Evolutionary conservation across 2,113 vertebrate species (phyloP).

Genomic region (Propithecus coquereli): DNA sequence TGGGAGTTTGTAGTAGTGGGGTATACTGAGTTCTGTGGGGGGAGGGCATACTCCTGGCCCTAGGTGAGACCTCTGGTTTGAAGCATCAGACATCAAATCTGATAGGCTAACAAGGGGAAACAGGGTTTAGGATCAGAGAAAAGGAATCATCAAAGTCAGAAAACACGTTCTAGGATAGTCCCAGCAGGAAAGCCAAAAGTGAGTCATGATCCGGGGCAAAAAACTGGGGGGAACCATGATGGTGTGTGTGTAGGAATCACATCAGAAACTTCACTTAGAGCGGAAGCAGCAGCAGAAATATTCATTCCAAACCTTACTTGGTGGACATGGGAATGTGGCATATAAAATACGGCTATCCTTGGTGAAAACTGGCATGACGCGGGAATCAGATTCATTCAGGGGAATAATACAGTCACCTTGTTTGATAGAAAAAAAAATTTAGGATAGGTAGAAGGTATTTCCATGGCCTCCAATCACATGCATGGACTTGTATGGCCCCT

Average conservation of each 20-base stretch:
- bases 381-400: neutral
- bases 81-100: neutral
- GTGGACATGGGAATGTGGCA: neutral
- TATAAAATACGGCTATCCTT: neutral
- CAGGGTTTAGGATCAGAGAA: neutral
- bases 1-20: neutral
- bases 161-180: neutral
- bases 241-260: neutral
- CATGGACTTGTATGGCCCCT: neutral
- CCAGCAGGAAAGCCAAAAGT: neutral
- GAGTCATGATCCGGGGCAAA: neutral
- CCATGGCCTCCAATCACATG: neutral
- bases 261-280: neutral
- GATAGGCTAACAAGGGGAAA: neutral
- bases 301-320: neutral
- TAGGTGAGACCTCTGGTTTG: neutral
- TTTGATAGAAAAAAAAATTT: neutral
- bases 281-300: neutral
- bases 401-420: neutral
- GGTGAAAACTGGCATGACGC: neutral
- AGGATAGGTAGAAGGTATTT: neutral
- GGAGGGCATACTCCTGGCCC: neutral
- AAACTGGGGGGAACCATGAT: neutral
- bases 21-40: neutral
- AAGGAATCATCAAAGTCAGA: neutral